These are phyloP conservation scores for Phocoena sinus DNA, from an alignment of 2,113 vertebrate genomes.

Conservation along the genomic window DNA sequence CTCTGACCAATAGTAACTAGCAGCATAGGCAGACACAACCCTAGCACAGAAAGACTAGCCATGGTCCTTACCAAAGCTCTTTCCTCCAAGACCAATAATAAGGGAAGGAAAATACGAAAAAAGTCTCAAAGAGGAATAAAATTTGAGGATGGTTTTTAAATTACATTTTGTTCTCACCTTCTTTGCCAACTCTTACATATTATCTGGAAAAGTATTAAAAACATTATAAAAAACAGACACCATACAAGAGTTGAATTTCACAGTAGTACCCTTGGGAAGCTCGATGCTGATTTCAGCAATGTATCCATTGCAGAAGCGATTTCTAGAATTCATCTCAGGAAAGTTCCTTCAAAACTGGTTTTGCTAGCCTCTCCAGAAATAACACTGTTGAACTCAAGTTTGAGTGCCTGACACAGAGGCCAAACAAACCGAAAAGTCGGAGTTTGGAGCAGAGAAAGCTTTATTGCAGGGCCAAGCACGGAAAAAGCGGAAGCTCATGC, in stretches of 20 bases:
- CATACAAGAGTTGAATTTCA: background rate
- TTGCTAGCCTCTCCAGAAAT: background rate
- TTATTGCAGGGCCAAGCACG: background rate
- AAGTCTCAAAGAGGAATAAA: background rate
- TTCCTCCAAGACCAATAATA: background rate
- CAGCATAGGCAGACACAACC: background rate
- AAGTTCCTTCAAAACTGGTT: background rate
- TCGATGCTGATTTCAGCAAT: background rate
- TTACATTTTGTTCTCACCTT: background rate
- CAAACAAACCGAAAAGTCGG: background rate
- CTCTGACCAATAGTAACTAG: too few relatives aligned
- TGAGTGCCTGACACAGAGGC: background rate
- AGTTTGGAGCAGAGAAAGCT: background rate
- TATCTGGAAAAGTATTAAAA: background rate
- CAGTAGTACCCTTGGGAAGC: background rate
- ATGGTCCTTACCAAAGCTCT: background rate
- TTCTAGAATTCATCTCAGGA: background rate
- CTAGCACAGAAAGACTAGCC: background rate
- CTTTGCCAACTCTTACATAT: background rate
- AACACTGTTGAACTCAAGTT: background rate
- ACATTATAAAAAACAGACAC: background rate
- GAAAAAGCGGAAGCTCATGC: background rate
- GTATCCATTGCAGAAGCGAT: background rate
- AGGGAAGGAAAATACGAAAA: background rate
- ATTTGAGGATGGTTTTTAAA: background rate